Conservation (phyloP, 2,888 invertebrate species). For the Isoperla grammatica region DNA sequence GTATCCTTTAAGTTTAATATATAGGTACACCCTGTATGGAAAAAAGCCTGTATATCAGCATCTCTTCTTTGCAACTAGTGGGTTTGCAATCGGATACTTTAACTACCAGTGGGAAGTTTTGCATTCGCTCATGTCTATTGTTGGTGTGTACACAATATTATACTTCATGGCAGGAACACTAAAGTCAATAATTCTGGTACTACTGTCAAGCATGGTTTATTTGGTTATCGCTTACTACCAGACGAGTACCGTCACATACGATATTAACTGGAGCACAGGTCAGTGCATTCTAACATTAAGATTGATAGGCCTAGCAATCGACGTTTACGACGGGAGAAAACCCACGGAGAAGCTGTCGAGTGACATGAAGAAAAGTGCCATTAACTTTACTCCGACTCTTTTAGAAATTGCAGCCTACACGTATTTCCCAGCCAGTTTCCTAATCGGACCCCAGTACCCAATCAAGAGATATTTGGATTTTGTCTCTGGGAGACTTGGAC, state of each 20-base stretch:
- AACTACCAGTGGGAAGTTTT: constrained; percentile 65
- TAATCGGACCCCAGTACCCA: constrained; percentile 92
- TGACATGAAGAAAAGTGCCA: constrained; percentile 41
- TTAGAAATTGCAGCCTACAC: constrained; percentile 74
- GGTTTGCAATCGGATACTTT: constrained; percentile 69
- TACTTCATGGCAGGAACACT: neutral
- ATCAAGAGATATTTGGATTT: constrained; percentile 75
- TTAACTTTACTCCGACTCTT: constrained; percentile 61
- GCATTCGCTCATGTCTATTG: neutral
- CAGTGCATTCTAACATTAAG: constrained; percentile 90
- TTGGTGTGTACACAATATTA: neutral
- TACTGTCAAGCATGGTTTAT: neutral
- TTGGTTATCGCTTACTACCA: constrained; percentile 59
- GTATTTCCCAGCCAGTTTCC: constrained; percentile 83
- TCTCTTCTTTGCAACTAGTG: constrained; percentile 64
- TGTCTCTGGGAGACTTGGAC: constrained; percentile 60
- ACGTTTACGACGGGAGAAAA: constrained; percentile 63
- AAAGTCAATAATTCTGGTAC: too few relatives aligned
- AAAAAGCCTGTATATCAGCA: constrained; percentile 58
- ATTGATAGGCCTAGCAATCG: constrained; percentile 78
- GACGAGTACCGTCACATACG: constrained; percentile 79
- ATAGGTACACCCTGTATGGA: constrained; percentile 55
- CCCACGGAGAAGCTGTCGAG: too few relatives aligned
- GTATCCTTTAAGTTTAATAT: constrained; percentile 63
- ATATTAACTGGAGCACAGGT: constrained; percentile 97